phyloP scores from a whole-genome alignment of 1,140 invertebrate species.

The Lysiphlebus fabarum region DNA sequence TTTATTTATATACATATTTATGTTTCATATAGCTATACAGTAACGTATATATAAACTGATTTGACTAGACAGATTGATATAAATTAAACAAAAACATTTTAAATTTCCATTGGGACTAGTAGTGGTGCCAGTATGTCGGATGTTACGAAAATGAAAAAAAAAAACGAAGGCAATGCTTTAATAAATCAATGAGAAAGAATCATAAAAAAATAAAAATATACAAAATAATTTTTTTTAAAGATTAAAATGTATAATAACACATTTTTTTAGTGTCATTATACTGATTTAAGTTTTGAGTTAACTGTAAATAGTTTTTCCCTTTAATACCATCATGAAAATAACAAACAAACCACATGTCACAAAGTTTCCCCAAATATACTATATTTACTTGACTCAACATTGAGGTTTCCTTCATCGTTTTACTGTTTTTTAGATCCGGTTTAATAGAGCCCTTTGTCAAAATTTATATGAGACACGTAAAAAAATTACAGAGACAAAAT shows the following conservation, averaged over 20 bases:
- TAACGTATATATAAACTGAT: conserved; percentile 3
- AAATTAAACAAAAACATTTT: conserved; percentile 8
- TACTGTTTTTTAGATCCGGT: conserved; percentile 8
- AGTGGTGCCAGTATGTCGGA: conserved; percentile 12
- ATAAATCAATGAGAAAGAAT: conserved; percentile 12
- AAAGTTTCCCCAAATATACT: conserved; percentile 27
- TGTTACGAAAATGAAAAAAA: background rate
- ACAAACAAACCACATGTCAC: no score
- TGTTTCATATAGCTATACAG: background rate
- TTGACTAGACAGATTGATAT: conserved; percentile 10
- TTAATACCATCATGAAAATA: no score
- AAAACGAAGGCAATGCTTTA: conserved; percentile 8
- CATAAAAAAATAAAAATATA: conserved; percentile 4
- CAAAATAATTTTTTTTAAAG: no score
- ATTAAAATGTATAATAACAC: no score
- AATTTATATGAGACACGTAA: background rate
- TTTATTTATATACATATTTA: no score
- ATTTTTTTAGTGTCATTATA: no score
- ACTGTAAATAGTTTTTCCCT: no score
- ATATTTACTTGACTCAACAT: conserved; percentile 26
- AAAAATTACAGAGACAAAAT: background rate
- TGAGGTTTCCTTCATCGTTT: conserved; percentile 9
- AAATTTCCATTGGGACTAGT: conserved; percentile 8
- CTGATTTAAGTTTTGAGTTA: no score
- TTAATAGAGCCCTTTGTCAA: background rate